phyloP scores from a whole-genome alignment of 2,113 vertebrate genomes.

The Sarotherodon lohbergeri region DNA sequence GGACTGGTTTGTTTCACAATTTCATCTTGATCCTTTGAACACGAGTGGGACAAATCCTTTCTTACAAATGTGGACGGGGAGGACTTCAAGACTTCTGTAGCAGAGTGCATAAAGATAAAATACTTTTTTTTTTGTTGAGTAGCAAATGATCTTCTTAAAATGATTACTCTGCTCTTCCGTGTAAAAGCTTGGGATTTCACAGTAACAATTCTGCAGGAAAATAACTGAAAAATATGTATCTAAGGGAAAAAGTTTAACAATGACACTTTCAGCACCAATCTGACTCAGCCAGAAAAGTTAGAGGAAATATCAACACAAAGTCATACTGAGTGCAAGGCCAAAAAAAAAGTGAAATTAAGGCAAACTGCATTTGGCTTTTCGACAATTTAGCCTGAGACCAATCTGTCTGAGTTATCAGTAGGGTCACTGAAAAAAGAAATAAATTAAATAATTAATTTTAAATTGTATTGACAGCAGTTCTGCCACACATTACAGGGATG shows the following conservation, averaged over 20 bases:
- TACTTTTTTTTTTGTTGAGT: neutral
- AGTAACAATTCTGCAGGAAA: neutral
- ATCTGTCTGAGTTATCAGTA: constrained; percentile 21
- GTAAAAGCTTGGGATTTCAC: constrained; percentile 19
- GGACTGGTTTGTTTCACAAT: constrained; percentile 31
- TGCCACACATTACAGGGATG: neutral
- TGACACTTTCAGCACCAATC: constrained; percentile 25
- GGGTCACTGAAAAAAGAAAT: neutral
- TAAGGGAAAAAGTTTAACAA: neutral
- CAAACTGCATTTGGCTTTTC: constrained; percentile 40
- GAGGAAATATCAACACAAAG: constrained; percentile 21
- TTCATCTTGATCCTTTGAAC: constrained; percentile 42
- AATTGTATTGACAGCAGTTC: neutral
- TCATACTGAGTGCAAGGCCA: constrained; percentile 7
- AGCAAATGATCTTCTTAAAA: constrained; percentile 41
- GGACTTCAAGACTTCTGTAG: constrained; percentile 19
- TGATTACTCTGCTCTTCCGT: constrained; percentile 5
- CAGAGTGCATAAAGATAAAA: constrained; percentile 27
- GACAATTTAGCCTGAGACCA: constrained; percentile 37
- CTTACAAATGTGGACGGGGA: constrained; percentile 42
- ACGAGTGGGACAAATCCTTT: constrained; percentile 46
- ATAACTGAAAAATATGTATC: neutral
- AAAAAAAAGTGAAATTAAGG: constrained; percentile 16
- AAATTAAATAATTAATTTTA: neutral
- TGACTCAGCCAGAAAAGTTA: constrained; percentile 3